Evolutionary conservation across 2,113 vertebrate genomes (phyloP), one percentile per base, ranked within the genome.

Genomic region (Grammomys dolichurus): DNA sequence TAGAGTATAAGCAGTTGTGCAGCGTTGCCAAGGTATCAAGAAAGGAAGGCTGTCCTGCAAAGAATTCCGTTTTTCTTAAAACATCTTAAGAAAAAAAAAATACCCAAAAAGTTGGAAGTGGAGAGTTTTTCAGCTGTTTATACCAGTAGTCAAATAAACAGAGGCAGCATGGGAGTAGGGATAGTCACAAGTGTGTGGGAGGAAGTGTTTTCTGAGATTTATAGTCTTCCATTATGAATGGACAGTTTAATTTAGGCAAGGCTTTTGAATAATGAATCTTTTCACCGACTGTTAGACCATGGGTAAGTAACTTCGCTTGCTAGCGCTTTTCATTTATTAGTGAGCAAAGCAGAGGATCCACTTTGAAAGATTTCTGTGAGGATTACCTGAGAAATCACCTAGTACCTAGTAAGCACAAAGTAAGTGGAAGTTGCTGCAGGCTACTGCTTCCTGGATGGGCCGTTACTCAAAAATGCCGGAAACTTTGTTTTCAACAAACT

Each of bases 401-500:
- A 86, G 48, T 48, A 93, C 28, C 11, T 4, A 77, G 26, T 78
- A 60, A 22, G 63, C 33, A 0, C 31, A 91, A 72, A 75, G 78
- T 89, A 91, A 87, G 77, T 7, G 14, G 65, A 67, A 67, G 31
- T 92, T 85, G 63, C 16, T 43, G 33, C 81, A 60, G 65, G 89
- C 46, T 51, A 82, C 82, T 22, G n/a, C 90, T 90, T 92, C 46
- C 81, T 58, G 51, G 92, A 94, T 63, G 36, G 26, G 81, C 54
- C 17, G 1, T 94, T 75, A 87, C 28, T 90, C 67, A 75, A 54
- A 93, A 96, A 93, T 90, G 90, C 31, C 58, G 7, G 76, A 93
- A 97, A 97, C 19, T 96, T 96, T 91, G 75, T 93, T 95, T 93
- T 92, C 24, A 80, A 77, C 63, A 84, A n/a, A 85, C 72, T 93